These are phyloP conservation scores for Hirtodrosophila cameraria DNA, from an alignment of 2,888 invertebrate genomes.

Conservation along the genomic window DNA sequence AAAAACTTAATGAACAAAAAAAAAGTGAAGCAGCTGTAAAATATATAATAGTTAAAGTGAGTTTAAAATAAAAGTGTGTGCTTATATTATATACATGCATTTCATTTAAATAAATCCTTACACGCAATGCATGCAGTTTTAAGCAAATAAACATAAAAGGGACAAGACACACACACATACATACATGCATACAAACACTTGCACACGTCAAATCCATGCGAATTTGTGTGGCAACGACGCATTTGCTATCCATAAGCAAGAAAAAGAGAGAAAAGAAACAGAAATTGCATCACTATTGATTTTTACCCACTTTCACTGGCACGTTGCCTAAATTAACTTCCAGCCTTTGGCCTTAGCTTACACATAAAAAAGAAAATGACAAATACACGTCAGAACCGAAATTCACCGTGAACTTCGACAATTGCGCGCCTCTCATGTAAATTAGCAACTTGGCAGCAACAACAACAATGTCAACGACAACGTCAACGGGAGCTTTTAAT, in stretches of 20 bases:
- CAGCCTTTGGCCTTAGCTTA: constrained; percentile 9
- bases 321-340: constrained; percentile 22
- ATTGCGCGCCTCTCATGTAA: constrained; percentile 56
- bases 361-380: constrained; percentile 16
- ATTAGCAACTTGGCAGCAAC: constrained; percentile 34
- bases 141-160: constrained; percentile 40
- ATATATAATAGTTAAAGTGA: constrained; percentile 53
- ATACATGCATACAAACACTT: constrained; percentile 7
- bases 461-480: constrained; percentile 15
- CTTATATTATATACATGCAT: neutral
- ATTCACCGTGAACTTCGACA: constrained; percentile 54
- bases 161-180: constrained; percentile 19
- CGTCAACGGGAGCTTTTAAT: constrained; percentile 29
- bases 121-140: constrained; percentile 3
- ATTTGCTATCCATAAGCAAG: constrained; percentile 25
- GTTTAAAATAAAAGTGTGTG: constrained; percentile 23
- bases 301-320: constrained; percentile 78
- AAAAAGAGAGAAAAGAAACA: constrained; percentile 24
- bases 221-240: constrained; percentile 40
- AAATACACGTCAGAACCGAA: constrained; percentile 52
- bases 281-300: constrained; percentile 75
- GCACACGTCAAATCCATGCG: constrained; percentile 35
- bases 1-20: constrained; percentile 44
- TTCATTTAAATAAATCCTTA: neutral
- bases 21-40: constrained; percentile 55